Percentiles rank a stretch among this genome's conserved stretches.
These are phyloP conservation scores for Hydrolagus affinis DNA, from an alignment of 2,113 vertebrate genomes.

Conservation along the genomic window DNA sequence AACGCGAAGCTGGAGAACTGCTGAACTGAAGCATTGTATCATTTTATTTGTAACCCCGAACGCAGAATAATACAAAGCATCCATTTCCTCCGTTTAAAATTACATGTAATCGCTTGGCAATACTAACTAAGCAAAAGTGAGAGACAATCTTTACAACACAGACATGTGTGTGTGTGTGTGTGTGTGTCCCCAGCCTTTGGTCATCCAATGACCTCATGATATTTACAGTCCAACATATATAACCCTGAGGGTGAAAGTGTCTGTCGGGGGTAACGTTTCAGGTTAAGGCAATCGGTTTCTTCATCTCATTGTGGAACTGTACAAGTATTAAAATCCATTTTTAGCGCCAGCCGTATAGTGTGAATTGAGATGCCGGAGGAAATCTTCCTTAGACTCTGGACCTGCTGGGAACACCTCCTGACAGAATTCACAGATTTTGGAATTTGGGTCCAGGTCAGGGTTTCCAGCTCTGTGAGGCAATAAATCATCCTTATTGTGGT, in stretches of 20 bases:
- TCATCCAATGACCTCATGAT: neutral
- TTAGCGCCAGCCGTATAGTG: conserved; percentile 76
- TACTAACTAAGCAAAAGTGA: no score
- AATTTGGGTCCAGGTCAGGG: conserved; percentile 59
- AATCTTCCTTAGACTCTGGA: conserved; percentile 59
- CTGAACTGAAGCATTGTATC: no score
- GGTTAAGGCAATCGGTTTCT: conserved; percentile 27
- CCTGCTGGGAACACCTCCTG: conserved; percentile 76
- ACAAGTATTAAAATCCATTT: conserved; percentile 53
- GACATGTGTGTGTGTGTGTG: no score
- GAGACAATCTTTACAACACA: no score
- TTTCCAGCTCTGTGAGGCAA: conserved; percentile 55
- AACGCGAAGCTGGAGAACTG: no score
- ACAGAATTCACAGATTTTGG: conserved; percentile 86
- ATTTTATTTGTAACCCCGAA: no score
- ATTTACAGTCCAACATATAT: conserved; percentile 1
- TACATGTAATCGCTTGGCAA: no score
- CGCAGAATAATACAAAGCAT: no score
- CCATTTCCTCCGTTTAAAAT: no score
- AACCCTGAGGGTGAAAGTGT: neutral
- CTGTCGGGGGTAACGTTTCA: conserved; percentile 12
- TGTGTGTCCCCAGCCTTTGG: neutral
- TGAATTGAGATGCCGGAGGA: conserved; percentile 89
- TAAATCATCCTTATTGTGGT: conserved; percentile 57
- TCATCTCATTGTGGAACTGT: conserved; percentile 26